phyloP scores from a whole-genome alignment of 2,888 invertebrate species.

The Thereva unica region DNA sequence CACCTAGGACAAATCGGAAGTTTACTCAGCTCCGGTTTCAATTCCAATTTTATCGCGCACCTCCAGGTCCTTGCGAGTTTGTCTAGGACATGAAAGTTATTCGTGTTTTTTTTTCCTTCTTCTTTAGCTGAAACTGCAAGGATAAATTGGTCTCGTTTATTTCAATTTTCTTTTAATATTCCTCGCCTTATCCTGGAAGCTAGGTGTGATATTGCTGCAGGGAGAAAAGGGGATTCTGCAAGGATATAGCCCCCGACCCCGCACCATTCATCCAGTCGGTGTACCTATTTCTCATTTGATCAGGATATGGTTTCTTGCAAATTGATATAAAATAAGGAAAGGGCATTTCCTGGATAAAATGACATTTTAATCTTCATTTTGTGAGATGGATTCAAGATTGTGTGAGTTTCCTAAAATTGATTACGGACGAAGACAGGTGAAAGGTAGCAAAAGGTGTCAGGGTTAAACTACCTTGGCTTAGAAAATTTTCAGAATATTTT shows the following conservation, averaged over 20 bases:
- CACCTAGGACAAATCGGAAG: too few relatives aligned
- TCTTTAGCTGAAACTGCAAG: slow-evolving; percentile 1
- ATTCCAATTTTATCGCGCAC: too few relatives aligned
- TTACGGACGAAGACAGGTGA: neutral
- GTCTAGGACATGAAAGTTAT: neutral
- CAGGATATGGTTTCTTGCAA: slow-evolving; percentile 10
- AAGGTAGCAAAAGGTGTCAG: neutral
- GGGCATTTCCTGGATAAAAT: slow-evolving; percentile 26
- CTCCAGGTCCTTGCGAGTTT: neutral
- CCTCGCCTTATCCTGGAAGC: neutral
- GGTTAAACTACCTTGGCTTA: too few relatives aligned
- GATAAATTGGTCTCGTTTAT: slow-evolving; percentile 33
- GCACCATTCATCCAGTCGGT: neutral
- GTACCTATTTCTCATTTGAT: slow-evolving; percentile 24
- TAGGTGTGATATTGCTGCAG: neutral
- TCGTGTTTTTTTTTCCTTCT: slow-evolving; percentile 19
- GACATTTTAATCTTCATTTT: slow-evolving; percentile 13
- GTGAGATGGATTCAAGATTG: neutral
- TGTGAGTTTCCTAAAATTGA: neutral
- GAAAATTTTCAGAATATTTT: too few relatives aligned
- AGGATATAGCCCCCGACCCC: neutral
- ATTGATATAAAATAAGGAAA: slow-evolving; percentile 19
- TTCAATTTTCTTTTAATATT: slow-evolving; percentile 23
- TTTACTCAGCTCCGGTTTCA: too few relatives aligned
- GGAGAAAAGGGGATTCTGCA: neutral